Evolutionary conservation across 2,888 invertebrate species (phyloP).

Genomic region (Conistra vaccinii): DNA sequence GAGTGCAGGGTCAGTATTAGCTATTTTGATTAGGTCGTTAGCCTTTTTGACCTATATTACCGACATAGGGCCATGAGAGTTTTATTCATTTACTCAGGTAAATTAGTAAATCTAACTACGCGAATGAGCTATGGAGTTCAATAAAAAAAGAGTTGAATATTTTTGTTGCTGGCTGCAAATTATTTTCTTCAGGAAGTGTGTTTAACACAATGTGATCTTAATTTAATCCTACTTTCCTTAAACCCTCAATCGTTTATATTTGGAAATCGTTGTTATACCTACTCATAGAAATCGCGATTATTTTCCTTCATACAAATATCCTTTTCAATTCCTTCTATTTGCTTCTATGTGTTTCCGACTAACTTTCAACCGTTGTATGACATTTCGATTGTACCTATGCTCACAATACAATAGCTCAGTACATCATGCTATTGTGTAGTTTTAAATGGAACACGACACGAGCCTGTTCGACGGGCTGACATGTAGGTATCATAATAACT

Average conservation of each 20-base stretch:
- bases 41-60: conserved; percentile 22
- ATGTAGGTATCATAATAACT: conserved; percentile 64
- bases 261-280: background rate
- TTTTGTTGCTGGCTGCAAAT: background rate
- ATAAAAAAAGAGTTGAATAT: background rate
- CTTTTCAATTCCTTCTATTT: background rate
- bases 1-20: conserved; percentile 48
- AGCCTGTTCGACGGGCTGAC: conserved; percentile 55
- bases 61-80: background rate
- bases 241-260: background rate
- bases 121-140: no score
- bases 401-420: conserved; percentile 26
- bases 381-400: conserved; percentile 47
- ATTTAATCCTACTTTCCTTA: background rate
- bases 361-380: conserved; percentile 24
- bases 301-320: background rate
- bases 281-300: background rate
- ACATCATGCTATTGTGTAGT: conserved; percentile 59
- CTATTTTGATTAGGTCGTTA: conserved; percentile 55
- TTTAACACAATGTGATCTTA: background rate
- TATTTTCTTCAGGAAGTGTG: background rate
- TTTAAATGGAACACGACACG: conserved; percentile 65
- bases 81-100: background rate
- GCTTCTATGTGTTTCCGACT: background rate
- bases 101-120: background rate